These are phyloP conservation scores for Amazona vittata DNA, from an alignment of 2,113 vertebrate genomes.

Conservation along the genomic window DNA sequence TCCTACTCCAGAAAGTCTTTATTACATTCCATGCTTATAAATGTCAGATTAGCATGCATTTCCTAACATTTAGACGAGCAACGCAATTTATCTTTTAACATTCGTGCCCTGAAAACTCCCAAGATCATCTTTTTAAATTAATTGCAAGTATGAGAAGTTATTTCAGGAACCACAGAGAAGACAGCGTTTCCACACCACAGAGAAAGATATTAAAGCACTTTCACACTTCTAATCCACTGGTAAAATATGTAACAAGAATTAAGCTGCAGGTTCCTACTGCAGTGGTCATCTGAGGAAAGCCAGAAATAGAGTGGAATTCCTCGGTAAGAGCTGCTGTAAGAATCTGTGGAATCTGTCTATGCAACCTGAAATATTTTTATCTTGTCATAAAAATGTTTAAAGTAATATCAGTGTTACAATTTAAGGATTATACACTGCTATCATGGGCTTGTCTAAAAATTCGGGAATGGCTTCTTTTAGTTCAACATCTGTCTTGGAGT, in stretches of 20 bases:
- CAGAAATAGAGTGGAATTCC: neutral
- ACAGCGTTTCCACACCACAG: neutral
- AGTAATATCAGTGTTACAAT: neutral
- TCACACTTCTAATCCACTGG: neutral
- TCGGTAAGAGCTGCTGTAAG: neutral
- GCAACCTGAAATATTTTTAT: neutral
- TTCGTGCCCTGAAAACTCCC: neutral
- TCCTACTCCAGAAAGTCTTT: constrained; percentile 10
- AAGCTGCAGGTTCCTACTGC: neutral
- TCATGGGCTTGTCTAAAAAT: neutral
- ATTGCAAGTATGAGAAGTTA: constrained; percentile 22
- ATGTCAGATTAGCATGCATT: constrained; percentile 14
- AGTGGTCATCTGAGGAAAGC: neutral
- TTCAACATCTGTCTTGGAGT: neutral
- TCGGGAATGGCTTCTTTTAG: neutral
- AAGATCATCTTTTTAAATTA: constrained; percentile 44
- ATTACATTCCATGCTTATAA: neutral
- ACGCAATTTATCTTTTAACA: constrained; percentile 4
- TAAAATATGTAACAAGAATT: neutral
- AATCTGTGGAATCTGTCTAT: neutral
- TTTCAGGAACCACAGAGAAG: neutral
- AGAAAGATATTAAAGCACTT: neutral
- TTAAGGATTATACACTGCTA: neutral
- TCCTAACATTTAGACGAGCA: neutral
- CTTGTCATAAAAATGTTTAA: neutral